Percentiles rank a stretch among this genome's conserved stretches.
These are phyloP conservation scores for Gymnopithys bicolor DNA, from an alignment of 2,797 vertebrate genomes.

Conservation along the genomic window DNA sequence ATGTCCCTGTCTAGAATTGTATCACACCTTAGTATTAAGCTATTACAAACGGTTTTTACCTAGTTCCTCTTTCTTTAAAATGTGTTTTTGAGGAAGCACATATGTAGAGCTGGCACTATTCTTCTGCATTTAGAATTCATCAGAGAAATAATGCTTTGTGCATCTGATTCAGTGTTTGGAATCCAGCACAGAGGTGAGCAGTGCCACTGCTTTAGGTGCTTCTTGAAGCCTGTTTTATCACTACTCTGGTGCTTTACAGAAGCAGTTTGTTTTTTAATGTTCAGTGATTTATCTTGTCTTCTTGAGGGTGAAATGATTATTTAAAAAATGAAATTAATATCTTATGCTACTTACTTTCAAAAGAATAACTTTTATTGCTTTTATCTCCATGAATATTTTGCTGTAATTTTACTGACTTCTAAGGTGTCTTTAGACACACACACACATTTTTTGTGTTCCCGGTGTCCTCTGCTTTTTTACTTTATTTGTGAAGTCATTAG, in stretches of 20 bases:
- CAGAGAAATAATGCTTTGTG: not conserved
- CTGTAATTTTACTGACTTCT: not conserved
- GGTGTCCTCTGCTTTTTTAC: not conserved
- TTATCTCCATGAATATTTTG: not conserved
- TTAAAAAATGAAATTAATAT: not conserved
- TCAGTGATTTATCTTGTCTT: not conserved
- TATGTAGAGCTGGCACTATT: not conserved
- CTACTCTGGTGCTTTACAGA: not conserved
- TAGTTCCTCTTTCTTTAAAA: not conserved
- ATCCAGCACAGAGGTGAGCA: not conserved
- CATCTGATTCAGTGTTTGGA: not conserved
- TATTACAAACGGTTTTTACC: not conserved
- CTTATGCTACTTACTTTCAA: not conserved
- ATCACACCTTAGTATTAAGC: not conserved
- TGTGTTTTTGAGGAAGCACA: not conserved
- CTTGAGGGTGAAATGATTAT: not conserved
- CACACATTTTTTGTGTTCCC: not conserved
- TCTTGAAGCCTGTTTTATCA: not conserved
- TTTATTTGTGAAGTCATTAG: not conserved
- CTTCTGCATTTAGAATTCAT: not conserved
- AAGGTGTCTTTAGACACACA: not conserved
- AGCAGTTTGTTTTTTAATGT: not conserved
- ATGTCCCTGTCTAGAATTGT: not conserved
- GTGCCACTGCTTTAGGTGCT: not conserved
- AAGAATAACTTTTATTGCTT: not conserved